These are phyloP conservation scores for Spondyliosoma cantharus DNA, from an alignment of 2,797 vertebrate species.

Conservation along the genomic window DNA sequence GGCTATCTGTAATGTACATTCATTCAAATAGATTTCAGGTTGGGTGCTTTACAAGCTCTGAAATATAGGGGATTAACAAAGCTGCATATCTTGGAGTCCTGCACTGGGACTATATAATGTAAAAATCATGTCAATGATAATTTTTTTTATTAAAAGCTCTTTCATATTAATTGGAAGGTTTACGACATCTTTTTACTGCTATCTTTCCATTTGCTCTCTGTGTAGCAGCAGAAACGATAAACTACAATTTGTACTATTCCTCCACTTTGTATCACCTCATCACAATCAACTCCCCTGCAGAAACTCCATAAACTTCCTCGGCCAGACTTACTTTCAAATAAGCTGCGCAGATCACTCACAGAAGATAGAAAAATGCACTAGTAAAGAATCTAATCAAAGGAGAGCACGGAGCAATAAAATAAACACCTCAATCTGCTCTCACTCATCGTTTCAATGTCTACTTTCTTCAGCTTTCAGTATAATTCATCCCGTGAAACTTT, in stretches of 20 bases:
- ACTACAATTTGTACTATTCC: conserved; percentile 9
- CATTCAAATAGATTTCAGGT: conserved; percentile 77
- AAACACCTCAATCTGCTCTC: conserved; percentile 59
- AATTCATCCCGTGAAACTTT: conserved; percentile 55
- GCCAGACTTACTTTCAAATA: conserved; percentile 53
- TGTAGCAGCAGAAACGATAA: conserved; percentile 26
- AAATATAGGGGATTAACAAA: conserved; percentile 73
- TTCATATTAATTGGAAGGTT: conserved; percentile 47
- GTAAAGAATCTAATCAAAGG: conserved; percentile 60
- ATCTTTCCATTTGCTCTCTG: conserved; percentile 2
- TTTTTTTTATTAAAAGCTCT: conserved; percentile 47
- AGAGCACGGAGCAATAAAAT: conserved; percentile 52
- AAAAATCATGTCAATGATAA: conserved; percentile 51
- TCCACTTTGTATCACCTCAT: conserved; percentile 41
- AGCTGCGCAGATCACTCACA: conserved; percentile 55
- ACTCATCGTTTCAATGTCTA: conserved; percentile 59
- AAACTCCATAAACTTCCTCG: conserved; percentile 46
- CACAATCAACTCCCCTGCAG: conserved; percentile 57
- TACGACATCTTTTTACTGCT: conserved; percentile 24
- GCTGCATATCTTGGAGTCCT: conserved; percentile 60
- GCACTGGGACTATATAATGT: conserved; percentile 54
- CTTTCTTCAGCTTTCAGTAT: conserved; percentile 40
- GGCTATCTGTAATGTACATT: conserved; percentile 78
- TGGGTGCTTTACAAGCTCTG: conserved; percentile 72
- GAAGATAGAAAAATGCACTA: conserved; percentile 48